Conservation (phyloP, 1,140 invertebrate genomes). For the Drosophila ficusphila region DNA sequence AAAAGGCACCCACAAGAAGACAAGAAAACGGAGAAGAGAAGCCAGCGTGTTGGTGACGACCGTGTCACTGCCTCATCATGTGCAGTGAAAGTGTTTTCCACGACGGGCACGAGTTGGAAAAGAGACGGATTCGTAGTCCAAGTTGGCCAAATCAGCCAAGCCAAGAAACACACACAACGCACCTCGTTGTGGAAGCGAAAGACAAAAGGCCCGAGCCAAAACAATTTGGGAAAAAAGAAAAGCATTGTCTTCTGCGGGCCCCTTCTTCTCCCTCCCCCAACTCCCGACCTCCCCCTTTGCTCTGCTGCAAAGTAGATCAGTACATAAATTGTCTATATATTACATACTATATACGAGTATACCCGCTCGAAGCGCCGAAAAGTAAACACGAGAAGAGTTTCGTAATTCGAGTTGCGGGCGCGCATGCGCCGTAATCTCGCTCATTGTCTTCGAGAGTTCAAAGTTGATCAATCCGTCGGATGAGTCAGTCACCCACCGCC, state of each 20-base stretch:
- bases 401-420: conserved; percentile 58
- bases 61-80: conserved; percentile 79
- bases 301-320: conserved; percentile 70
- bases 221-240: conserved; percentile 57
- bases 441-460: conserved; percentile 59
- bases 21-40: conserved; percentile 34
- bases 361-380: conserved; percentile 7
- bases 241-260: conserved; percentile 67
- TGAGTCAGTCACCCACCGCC: conserved; percentile 49
- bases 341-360: not conserved
- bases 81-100: conserved; percentile 82
- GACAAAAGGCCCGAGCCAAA: conserved; percentile 17
- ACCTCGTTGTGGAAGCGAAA: conserved; percentile 68
- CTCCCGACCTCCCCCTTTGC: not conserved
- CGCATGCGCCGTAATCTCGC: conserved; percentile 63
- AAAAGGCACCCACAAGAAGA: conserved; percentile 53
- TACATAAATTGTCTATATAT: conserved; percentile 15
- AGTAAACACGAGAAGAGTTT: conserved; percentile 59
- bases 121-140: conserved; percentile 13
- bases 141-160: conserved; percentile 25
- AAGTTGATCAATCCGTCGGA: conserved; percentile 63
- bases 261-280: not conserved
- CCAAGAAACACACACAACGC: conserved; percentile 56
- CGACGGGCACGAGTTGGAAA: conserved; percentile 22
- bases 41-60: conserved; percentile 39